Evolutionary conservation across 2,113 vertebrate species (phyloP).

Genomic region (Pan troglodytes): DNA sequence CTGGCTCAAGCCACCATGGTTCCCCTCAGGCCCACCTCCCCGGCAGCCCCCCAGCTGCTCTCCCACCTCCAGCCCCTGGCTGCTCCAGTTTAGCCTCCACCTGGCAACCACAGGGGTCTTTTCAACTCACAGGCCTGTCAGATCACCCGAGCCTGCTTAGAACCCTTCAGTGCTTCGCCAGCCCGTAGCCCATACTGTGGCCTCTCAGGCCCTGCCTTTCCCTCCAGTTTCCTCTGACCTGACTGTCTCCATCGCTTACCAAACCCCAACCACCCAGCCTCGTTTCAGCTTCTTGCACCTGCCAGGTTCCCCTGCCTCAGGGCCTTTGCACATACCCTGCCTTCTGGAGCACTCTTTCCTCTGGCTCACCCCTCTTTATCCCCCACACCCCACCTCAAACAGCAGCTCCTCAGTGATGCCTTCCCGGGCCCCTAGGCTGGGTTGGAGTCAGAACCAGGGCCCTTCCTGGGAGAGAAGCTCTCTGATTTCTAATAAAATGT

Average conservation of each 20-base stretch:
- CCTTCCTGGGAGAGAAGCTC: background rate
- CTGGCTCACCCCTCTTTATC: background rate
- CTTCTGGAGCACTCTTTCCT: background rate
- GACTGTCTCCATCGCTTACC: background rate
- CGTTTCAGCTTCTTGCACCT: background rate
- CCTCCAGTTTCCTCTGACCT: background rate
- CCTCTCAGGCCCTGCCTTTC: background rate
- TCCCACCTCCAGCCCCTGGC: background rate
- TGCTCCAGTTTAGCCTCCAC: background rate
- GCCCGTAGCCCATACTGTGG: fast-evolving
- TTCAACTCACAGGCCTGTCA: background rate
- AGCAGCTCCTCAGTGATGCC: background rate
- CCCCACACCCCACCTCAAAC: background rate
- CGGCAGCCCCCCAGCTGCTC: background rate
- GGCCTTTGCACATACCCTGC: background rate
- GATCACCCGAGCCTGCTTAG: background rate
- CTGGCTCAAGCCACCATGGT: background rate
- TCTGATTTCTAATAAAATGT: background rate
- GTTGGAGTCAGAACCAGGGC: background rate
- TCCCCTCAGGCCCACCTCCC: background rate
- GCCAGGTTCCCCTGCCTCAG: background rate
- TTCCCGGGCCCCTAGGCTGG: background rate
- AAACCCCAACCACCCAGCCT: background rate
- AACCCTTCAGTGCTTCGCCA: background rate
- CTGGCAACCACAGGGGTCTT: background rate